Percentiles rank a stretch among this genome's conserved stretches.
Conservation (phyloP, 53 echinoderm and acorn worm genomes). For the Actinopyga echinites region DNA sequence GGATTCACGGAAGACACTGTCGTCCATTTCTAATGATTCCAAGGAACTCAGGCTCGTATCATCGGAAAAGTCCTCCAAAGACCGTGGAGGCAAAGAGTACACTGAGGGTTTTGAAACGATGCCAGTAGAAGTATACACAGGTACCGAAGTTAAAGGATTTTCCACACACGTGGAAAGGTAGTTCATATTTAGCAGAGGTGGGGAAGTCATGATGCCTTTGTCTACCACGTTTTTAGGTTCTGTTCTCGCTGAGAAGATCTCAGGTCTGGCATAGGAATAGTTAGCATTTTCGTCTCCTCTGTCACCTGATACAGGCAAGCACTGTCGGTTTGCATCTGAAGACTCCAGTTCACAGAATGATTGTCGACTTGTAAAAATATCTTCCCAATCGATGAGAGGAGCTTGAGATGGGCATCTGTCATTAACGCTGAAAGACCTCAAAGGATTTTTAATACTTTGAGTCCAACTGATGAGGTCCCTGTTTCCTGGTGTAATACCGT, state of each 20-base stretch:
- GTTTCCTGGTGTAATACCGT: neutral
- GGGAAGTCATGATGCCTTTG: constrained; percentile 39
- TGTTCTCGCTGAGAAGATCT: too few species aligned
- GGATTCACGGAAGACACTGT: constrained; percentile 39
- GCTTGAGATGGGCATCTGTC: neutral
- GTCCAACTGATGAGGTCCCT: constrained; percentile 30
- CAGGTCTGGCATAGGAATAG: too few species aligned
- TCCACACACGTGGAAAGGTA: neutral
- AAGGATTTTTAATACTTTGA: constrained; percentile 3
- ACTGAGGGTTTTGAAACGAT: constrained; percentile 75
- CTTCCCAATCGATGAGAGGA: constrained; percentile 34
- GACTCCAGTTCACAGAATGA: constrained; percentile 32
- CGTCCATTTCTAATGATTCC: constrained; percentile 40
- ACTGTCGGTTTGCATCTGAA: neutral
- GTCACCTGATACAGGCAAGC: too few species aligned
- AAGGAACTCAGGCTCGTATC: neutral
- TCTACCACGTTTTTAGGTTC: neutral
- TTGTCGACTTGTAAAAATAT: constrained; percentile 34
- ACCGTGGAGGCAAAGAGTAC: constrained; percentile 47
- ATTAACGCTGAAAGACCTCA: constrained; percentile 4
- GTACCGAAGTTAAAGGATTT: neutral
- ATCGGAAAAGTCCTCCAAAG: constrained; percentile 35
- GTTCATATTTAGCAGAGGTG: neutral
- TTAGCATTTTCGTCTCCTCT: too few species aligned
- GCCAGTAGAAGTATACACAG: neutral